phyloP scores from a whole-genome alignment of 2,797 vertebrate genomes.

The Acipenser transmontanus region DNA sequence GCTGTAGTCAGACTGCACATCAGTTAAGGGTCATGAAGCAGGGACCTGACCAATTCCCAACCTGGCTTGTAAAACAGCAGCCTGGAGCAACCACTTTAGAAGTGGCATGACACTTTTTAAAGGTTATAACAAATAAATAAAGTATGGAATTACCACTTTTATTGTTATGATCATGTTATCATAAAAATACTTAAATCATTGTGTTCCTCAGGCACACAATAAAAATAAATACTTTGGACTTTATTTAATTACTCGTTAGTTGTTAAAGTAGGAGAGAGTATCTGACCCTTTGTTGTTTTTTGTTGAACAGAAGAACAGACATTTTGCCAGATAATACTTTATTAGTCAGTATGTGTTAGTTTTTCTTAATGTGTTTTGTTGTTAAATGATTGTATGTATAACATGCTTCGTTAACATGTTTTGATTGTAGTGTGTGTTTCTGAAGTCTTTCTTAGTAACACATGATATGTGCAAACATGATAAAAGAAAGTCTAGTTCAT shows the following conservation, averaged over 20 bases:
- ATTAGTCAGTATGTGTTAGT: too few relatives aligned
- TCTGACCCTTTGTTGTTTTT: constrained; percentile 24
- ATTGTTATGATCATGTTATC: constrained; percentile 80
- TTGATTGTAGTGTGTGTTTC: too few relatives aligned
- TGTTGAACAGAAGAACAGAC: too few relatives aligned
- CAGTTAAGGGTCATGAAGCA: constrained; percentile 70
- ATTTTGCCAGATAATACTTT: too few relatives aligned
- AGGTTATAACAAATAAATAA: constrained; percentile 83
- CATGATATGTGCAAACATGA: too few relatives aligned
- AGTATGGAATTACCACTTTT: constrained; percentile 82
- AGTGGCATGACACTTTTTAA: constrained; percentile 74
- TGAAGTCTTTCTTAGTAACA: too few relatives aligned
- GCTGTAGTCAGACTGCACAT: constrained; percentile 60
- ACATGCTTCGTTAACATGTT: too few relatives aligned
- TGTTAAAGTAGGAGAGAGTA: constrained; percentile 46
- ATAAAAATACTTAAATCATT: constrained; percentile 71
- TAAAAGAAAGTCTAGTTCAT: too few relatives aligned
- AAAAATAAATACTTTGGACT: constrained; percentile 68
- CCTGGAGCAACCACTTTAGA: constrained; percentile 81
- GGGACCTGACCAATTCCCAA: constrained; percentile 69
- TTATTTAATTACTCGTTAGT: constrained; percentile 45
- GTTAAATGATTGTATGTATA: too few relatives aligned
- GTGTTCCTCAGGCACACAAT: constrained; percentile 78
- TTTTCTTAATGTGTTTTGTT: too few relatives aligned
- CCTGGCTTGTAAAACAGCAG: constrained; percentile 72